Percentiles rank a stretch among this genome's conserved stretches.
Conservation (phyloP, 2,797 vertebrate genomes). For the Danio aesculapii region DNA sequence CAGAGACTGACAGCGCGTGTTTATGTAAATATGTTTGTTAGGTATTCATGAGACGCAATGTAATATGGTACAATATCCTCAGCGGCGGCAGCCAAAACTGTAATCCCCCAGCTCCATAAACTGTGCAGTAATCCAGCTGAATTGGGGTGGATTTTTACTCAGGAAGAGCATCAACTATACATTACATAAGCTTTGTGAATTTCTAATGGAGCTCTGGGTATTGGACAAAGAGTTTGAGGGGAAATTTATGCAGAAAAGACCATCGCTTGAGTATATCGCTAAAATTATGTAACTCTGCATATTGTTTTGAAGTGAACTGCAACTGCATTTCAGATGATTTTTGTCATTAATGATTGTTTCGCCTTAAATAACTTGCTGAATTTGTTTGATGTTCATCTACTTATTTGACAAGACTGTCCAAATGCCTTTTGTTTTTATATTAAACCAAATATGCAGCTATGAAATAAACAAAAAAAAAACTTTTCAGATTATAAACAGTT, state of each 20-base stretch:
- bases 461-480: no score
- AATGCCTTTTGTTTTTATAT: neutral
- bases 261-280: neutral
- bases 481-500: no score
- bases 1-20: neutral
- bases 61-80: slow-evolving; percentile 48
- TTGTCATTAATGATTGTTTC: slow-evolving; percentile 6
- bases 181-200: slow-evolving; percentile 31
- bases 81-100: slow-evolving; percentile 23
- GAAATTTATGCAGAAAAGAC: slow-evolving; percentile 1
- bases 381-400: neutral
- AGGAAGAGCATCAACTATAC: slow-evolving; percentile 6
- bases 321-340: neutral
- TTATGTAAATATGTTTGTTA: slow-evolving; percentile 37
- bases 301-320: neutral
- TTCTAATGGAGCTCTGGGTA: slow-evolving; percentile 10
- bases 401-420: neutral
- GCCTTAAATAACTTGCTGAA: neutral
- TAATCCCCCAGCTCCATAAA: slow-evolving; percentile 49
- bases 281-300: slow-evolving; percentile 16
- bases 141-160: slow-evolving; percentile 49
- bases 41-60: slow-evolving; percentile 52
- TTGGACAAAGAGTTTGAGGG: slow-evolving; percentile 11
- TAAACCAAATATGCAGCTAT: neutral
- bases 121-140: slow-evolving; percentile 55